These are phyloP conservation scores for Centropus bengalensis DNA, from an alignment of 2,113 vertebrate species.

Conservation along the genomic window DNA sequence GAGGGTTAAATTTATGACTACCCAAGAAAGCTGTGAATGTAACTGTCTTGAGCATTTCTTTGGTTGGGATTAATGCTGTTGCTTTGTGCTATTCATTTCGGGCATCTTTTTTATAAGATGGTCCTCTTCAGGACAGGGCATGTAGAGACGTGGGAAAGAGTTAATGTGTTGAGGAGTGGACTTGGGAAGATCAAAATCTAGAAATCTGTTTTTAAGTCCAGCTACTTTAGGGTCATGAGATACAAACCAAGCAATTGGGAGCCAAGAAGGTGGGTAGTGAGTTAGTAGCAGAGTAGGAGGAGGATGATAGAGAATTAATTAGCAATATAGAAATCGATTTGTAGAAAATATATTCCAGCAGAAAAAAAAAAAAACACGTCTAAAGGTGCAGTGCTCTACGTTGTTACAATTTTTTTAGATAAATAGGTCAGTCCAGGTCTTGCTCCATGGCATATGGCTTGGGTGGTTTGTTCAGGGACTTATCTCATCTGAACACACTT, in stretches of 20 bases:
- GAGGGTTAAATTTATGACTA: neutral
- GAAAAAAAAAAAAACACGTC: neutral
- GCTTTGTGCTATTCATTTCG: neutral
- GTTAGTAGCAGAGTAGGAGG: neutral
- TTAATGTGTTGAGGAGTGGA: neutral
- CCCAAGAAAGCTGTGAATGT: neutral
- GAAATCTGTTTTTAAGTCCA: neutral
- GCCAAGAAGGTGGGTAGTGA: neutral
- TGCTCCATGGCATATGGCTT: neutral
- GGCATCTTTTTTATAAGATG: neutral
- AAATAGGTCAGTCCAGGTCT: neutral
- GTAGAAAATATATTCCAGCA: neutral
- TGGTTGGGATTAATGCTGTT: neutral
- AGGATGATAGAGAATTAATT: neutral
- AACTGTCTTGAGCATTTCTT: neutral
- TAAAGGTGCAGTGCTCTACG: neutral
- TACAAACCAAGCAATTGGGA: neutral
- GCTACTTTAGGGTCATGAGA: fast-evolving
- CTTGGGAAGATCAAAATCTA: neutral
- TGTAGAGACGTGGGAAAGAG: neutral
- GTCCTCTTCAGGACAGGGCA: neutral
- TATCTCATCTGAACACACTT: conserved; percentile 44
- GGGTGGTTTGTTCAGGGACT: conserved; percentile 4
- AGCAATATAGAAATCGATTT: neutral
- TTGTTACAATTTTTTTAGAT: neutral